Percentiles rank a stretch among this genome's conserved stretches.
Evolutionary conservation across 2,888 invertebrate genomes (phyloP).

Genomic region (Molanna angustata): DNA sequence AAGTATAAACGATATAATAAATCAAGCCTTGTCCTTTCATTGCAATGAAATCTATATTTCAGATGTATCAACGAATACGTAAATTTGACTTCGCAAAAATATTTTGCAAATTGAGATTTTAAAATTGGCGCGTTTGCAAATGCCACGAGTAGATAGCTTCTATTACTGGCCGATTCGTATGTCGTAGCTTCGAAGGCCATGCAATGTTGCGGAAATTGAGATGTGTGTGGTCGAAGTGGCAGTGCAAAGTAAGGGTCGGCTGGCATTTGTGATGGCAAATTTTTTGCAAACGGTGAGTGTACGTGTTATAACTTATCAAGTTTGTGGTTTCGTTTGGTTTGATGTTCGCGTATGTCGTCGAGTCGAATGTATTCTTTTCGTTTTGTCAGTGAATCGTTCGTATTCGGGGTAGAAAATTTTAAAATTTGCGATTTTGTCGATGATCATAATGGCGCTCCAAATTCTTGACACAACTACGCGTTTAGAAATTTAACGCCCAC

Average conservation of each 20-base stretch:
- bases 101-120: too few species aligned
- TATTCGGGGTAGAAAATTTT: constrained; percentile 13
- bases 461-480: constrained; percentile 59
- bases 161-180: constrained; percentile 61
- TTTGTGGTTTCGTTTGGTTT: constrained; percentile 17
- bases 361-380: constrained; percentile 13
- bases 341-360: constrained; percentile 14
- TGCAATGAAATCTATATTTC: too few species aligned
- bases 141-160: constrained; percentile 57
- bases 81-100: too few species aligned
- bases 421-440: constrained; percentile 23
- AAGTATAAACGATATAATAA: too few species aligned
- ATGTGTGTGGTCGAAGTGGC: constrained; percentile 61
- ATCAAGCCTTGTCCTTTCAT: too few species aligned
- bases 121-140: constrained; percentile 48
- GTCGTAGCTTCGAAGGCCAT: constrained; percentile 65
- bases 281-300: constrained; percentile 74
- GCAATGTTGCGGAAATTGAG: constrained; percentile 61
- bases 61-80: too few species aligned
- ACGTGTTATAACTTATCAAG: constrained; percentile 39
- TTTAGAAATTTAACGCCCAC: constrained; percentile 44
- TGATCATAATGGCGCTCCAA: constrained; percentile 40
- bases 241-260: constrained; percentile 75
- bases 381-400: constrained; percentile 9
- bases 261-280: constrained; percentile 78